Evolutionary conservation across 2,888 invertebrate genomes (phyloP).

Genomic region (Caenorhabditis sulstoni): DNA sequence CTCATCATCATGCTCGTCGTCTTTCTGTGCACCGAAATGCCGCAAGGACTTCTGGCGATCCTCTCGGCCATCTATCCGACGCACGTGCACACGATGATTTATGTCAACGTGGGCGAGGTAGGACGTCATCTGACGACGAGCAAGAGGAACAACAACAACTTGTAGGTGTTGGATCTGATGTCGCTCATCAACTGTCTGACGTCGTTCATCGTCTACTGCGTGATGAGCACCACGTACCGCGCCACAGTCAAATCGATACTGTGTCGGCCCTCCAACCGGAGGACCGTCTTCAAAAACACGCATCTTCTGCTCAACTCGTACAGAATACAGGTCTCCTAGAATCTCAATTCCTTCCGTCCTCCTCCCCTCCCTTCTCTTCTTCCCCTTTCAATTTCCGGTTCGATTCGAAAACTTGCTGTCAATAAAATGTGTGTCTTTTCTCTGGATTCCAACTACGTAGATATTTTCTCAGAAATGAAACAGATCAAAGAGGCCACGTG

Average conservation of each 20-base stretch:
- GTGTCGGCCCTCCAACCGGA: constrained; percentile 25
- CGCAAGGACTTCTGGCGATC: constrained; percentile 72
- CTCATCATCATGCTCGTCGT: constrained; percentile 73
- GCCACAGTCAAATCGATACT: constrained; percentile 62
- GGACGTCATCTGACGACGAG: no score
- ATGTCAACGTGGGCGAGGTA: constrained; percentile 72
- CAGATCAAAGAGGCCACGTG: no score
- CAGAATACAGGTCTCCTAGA: constrained; percentile 58
- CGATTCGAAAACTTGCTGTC: no score
- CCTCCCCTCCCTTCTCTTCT: no score
- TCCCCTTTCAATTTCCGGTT: no score
- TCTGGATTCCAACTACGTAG: no score
- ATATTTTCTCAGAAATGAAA: no score
- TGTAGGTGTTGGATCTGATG: constrained; percentile 69
- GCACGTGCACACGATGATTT: constrained; percentile 72
- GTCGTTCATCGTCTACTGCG: constrained; percentile 71
- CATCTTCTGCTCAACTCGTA: constrained; percentile 61
- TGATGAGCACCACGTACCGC: constrained; percentile 72
- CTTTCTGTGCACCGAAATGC: constrained; percentile 73
- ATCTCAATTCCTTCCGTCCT: background rate
- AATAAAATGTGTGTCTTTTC: no score
- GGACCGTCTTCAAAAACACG: constrained; percentile 42
- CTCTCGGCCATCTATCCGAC: constrained; percentile 74
- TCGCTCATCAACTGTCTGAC: constrained; percentile 73
- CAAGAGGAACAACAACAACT: background rate